phyloP scores from a whole-genome alignment of 2,113 vertebrate species.

The Hippocampus mohnikei region DNA sequence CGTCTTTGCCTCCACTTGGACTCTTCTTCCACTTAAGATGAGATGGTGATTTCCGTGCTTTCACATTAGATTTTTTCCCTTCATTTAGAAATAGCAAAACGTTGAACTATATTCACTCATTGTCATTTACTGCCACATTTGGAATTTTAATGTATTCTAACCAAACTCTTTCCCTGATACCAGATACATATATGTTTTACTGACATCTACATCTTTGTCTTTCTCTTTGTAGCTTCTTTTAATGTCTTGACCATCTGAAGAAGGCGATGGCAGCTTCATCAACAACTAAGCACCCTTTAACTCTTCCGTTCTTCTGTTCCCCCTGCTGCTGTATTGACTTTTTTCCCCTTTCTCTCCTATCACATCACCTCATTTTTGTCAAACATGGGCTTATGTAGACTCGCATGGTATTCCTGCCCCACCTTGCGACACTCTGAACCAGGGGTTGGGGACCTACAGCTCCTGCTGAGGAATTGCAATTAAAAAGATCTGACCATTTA shows the following conservation, averaged over 20 bases:
- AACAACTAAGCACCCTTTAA: slow-evolving; percentile 82
- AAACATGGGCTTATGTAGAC: slow-evolving; percentile 68
- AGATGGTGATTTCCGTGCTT: not conserved
- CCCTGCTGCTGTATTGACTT: slow-evolving; percentile 51
- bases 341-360: slow-evolving; percentile 36
- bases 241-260: slow-evolving; percentile 90
- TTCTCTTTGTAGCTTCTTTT: slow-evolving; percentile 90
- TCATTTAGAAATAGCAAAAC: not conserved
- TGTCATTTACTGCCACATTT: not conserved
- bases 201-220: slow-evolving; percentile 70
- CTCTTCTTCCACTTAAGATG: not conserved
- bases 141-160: not conserved
- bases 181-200: slow-evolving; percentile 18
- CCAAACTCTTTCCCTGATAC: not conserved
- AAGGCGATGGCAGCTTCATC: slow-evolving; percentile 88
- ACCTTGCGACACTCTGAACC: slow-evolving; percentile 42
- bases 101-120: not conserved
- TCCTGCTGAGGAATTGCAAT: not conserved
- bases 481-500: not conserved
- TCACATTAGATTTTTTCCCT: no score
- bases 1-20: slow-evolving; percentile 19
- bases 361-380: slow-evolving; percentile 59
- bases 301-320: slow-evolving; percentile 49
- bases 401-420: slow-evolving; percentile 70
- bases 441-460: slow-evolving; percentile 35